phyloP scores from a whole-genome alignment of 2,113 vertebrate genomes.

The Aegotheles bennettii region DNA sequence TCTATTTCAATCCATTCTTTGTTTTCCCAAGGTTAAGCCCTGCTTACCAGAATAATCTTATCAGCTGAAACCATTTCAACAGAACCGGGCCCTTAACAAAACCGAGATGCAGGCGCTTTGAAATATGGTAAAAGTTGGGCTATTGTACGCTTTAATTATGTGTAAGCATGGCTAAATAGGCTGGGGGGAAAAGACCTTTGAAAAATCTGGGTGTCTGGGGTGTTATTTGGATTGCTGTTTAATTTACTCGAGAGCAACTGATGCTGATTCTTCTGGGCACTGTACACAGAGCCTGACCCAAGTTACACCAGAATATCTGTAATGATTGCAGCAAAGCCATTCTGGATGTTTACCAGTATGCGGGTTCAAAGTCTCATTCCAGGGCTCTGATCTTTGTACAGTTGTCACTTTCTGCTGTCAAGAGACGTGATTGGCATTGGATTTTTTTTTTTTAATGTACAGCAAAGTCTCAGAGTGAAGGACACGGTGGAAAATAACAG shows the following conservation, averaged over 20 bases:
- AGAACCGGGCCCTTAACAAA: background rate
- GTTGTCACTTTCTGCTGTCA: background rate
- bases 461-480: background rate
- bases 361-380: background rate
- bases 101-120: background rate
- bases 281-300: background rate
- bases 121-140: background rate
- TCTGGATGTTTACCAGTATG: background rate
- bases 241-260: background rate
- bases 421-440: background rate
- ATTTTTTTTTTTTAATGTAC: background rate
- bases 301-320: background rate
- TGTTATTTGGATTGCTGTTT: background rate
- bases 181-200: background rate
- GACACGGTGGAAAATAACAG: background rate
- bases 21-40: slow-evolving; percentile 53
- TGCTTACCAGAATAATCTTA: slow-evolving; percentile 54
- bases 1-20: slow-evolving; percentile 15
- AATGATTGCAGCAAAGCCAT: background rate
- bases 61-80: slow-evolving; percentile 8
- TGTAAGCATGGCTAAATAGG: background rate
- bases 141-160: background rate
- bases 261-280: background rate
- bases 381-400: background rate
- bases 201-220: background rate